Conservation (phyloP, 2,888 invertebrate species). For the Lycia hirtaria region DNA sequence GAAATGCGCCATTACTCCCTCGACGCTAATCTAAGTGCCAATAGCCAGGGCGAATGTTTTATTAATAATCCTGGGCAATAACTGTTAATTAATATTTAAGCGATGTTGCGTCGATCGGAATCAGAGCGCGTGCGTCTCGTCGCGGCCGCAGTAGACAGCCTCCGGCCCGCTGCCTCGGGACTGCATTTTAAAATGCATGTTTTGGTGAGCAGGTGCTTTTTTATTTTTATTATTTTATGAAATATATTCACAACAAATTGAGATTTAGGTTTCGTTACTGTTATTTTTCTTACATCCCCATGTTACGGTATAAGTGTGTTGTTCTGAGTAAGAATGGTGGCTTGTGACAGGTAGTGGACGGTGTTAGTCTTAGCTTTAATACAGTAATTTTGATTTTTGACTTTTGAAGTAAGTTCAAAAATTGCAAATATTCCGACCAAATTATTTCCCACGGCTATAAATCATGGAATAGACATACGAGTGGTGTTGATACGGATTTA, state of each 20-base stretch:
- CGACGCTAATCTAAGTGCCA: slow-evolving; percentile 84
- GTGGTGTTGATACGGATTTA: slow-evolving; percentile 80
- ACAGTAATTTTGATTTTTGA: slow-evolving; percentile 5
- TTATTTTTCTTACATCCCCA: too few species aligned
- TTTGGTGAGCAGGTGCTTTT: background rate
- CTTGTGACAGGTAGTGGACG: background rate
- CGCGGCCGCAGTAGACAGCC: too few species aligned
- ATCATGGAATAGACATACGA: slow-evolving; percentile 75
- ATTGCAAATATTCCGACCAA: slow-evolving; percentile 19
- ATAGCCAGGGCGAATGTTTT: slow-evolving; percentile 84
- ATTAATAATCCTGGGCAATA: slow-evolving; percentile 80
- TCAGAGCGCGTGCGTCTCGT: slow-evolving; percentile 62
- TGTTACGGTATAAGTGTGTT: too few species aligned
- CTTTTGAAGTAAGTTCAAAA: too few species aligned
- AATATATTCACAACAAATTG: too few species aligned
- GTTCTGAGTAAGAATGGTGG: too few species aligned
- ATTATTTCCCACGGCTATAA: slow-evolving; percentile 80
- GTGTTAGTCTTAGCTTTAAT: background rate
- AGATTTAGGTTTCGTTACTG: too few species aligned
- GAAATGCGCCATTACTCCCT: slow-evolving; percentile 86
- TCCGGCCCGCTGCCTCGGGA: slow-evolving; percentile 34
- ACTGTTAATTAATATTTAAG: slow-evolving; percentile 83
- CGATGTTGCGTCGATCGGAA: slow-evolving; percentile 65
- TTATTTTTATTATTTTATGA: too few species aligned
- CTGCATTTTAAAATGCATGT: slow-evolving; percentile 5